Base-by-base conservation (phyloP, 2,797 vertebrate species). In the Clarias laeviceps region DNA sequence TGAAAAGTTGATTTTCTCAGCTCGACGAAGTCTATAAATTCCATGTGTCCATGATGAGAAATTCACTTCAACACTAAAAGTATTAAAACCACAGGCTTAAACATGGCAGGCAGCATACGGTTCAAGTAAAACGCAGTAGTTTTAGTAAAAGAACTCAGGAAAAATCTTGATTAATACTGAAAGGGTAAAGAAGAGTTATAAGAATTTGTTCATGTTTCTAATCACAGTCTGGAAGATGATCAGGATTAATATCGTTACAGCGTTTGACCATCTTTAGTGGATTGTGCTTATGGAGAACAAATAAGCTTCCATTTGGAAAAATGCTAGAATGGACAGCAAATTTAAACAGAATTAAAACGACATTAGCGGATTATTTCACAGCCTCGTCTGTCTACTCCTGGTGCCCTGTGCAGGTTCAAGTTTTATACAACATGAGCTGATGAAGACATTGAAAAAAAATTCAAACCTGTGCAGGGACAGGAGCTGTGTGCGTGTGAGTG, bases 71-170 rank as follows among this genome's bases (percentile, higher is more conserved):
- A 83, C 24, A 27, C 27, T 37, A 5, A 45, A 70, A 29, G 77
- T 34, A 82, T 34, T 18, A 61, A 83, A 82, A 83, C 82, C 64
- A 80, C 79, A 87, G 73, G 80, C 59, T 83, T 59, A 76, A 84
- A 86, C 34, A 82, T 69, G 74, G 61, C 74, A 77, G 68, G 56
- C 69, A 86, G 84, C 73, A 80, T 79, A 80, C 20, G 29, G 61
- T 87, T 86, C 79, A 85, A 87, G 82, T 86, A 81, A 82, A 72
- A 61, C 81, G 77, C 64, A 83, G 61, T 40, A 7, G 27, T 37
- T 78, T 83, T 68, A 79, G 85, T 82, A 32, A 79, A 79, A 79
- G 12, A 54, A 70, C 84, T 50, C 57, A 56, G 66, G 68, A 29
- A 62, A 29, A 8, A 0, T 29, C 50, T 15, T 29, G 40, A 84